Percentiles rank a stretch among this genome's conserved stretches.
These are phyloP conservation scores for Philypnodon macrostomus DNA, from an alignment of 2,797 vertebrate species.

Conservation along the genomic window DNA sequence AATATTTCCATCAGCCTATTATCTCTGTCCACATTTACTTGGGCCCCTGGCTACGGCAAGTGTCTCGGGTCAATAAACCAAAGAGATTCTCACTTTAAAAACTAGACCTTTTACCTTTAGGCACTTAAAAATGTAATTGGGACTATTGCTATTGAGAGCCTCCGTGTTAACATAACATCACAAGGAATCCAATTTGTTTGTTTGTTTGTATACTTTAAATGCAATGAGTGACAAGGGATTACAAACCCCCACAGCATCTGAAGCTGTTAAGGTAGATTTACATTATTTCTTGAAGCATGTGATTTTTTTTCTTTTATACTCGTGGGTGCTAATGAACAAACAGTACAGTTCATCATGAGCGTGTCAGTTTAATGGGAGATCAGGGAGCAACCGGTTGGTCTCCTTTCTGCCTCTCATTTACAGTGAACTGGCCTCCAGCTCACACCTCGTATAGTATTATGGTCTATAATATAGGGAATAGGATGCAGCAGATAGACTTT, in stretches of 20 bases:
- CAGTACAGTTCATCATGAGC: conserved; percentile 34
- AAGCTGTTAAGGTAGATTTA: conserved; percentile 9
- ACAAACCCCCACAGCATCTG: conserved; percentile 5
- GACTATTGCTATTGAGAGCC: conserved; percentile 10
- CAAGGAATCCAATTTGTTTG: conserved; percentile 2
- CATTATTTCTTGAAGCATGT: conserved; percentile 1
- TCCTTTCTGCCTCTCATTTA: conserved; percentile 23
- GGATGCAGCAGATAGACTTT: too few relatives aligned
- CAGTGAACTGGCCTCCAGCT: conserved; percentile 37
- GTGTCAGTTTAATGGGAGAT: conserved; percentile 42
- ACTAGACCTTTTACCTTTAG: conserved; percentile 16
- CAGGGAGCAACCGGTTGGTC: conserved; percentile 28
- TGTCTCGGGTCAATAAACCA: conserved; percentile 16
- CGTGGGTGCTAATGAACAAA: conserved; percentile 21
- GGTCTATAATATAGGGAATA: too few relatives aligned
- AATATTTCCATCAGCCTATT: conserved; percentile 6
- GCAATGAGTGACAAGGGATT: neutral
- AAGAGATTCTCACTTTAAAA: conserved; percentile 32
- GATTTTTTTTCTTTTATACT: conserved; percentile 4
- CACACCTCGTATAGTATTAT: conserved; percentile 30
- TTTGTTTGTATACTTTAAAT: neutral
- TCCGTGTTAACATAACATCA: neutral
- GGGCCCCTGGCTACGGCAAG: conserved; percentile 1
- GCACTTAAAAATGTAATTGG: conserved; percentile 27
- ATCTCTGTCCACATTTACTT: conserved; percentile 12